These are phyloP conservation scores for Hypolimnas misippus DNA, from an alignment of 2,888 invertebrate species.

Conservation along the genomic window DNA sequence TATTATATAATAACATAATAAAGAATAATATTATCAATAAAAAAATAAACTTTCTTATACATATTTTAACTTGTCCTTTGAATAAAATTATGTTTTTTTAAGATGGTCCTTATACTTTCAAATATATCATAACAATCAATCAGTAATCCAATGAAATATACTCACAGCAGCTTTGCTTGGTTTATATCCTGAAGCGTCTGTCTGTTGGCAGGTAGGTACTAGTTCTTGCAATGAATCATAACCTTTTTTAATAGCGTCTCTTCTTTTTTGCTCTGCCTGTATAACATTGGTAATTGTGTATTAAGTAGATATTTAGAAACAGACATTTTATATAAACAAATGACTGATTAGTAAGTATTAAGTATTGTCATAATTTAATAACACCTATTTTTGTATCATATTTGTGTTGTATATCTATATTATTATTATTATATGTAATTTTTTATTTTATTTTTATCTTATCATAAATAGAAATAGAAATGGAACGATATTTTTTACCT, in stretches of 20 bases:
- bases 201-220: slow-evolving; percentile 97
- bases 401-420: too few relatives aligned
- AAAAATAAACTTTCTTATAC: too few relatives aligned
- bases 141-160: slow-evolving; percentile 35
- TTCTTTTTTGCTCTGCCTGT: slow-evolving; percentile 97
- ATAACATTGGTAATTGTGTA: slow-evolving; percentile 16
- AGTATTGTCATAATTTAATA: too few relatives aligned
- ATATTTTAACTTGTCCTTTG: too few relatives aligned
- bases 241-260: slow-evolving; percentile 98
- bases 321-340: too few relatives aligned
- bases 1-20: too few relatives aligned
- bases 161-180: slow-evolving; percentile 95
- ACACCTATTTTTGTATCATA: too few relatives aligned
- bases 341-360: too few relatives aligned
- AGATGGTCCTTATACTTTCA: neutral
- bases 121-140: neutral
- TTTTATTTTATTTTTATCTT: too few relatives aligned
- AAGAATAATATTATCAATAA: too few relatives aligned
- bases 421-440: too few relatives aligned
- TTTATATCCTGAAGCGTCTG: slow-evolving; percentile 96
- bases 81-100: too few relatives aligned
- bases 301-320: neutral
- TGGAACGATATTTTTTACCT: slow-evolving; percentile 54
- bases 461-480: neutral
- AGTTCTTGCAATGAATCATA: slow-evolving; percentile 96